Percentiles rank a stretch among this genome's conserved stretches.
Evolutionary conservation across 2,888 invertebrate genomes (phyloP).

Genomic region (Carterocephalus palaemon): DNA sequence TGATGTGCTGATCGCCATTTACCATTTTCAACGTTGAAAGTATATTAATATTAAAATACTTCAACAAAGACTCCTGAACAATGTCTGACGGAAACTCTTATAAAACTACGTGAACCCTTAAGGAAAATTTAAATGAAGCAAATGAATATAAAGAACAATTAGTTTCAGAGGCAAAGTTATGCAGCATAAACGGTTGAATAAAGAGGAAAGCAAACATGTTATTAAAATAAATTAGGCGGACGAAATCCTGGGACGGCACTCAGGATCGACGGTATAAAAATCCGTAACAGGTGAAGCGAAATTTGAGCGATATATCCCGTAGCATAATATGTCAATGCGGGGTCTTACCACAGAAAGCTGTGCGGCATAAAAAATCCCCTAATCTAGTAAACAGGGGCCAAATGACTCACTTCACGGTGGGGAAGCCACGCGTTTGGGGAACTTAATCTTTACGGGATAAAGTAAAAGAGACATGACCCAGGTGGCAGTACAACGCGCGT

Average conservation of each 20-base stretch:
- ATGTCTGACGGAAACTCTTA: neutral
- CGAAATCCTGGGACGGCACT: constrained; percentile 6
- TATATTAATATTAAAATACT: too few species aligned
- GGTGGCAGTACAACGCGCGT: constrained; percentile 63
- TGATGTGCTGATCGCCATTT: too few species aligned
- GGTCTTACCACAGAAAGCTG: constrained; percentile 49
- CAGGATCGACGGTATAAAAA: constrained; percentile 13
- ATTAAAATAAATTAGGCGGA: constrained; percentile 19
- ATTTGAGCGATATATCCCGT: constrained; percentile 23
- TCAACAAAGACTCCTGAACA: neutral
- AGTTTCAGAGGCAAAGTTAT: neutral
- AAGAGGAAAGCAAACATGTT: constrained; percentile 9
- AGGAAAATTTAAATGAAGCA: constrained; percentile 1
- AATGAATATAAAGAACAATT: constrained; percentile 10
- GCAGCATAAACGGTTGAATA: constrained; percentile 7
- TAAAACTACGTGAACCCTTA: neutral
- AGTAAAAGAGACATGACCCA: constrained; percentile 78
- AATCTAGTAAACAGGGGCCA: constrained; percentile 77
- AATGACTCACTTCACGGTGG: constrained; percentile 75
- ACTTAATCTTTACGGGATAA: constrained; percentile 77
- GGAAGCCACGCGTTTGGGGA: constrained; percentile 65
- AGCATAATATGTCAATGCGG: constrained; percentile 28
- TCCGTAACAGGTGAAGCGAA: constrained; percentile 22
- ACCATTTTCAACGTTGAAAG: too few species aligned
- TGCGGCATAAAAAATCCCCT: constrained; percentile 74